Base-by-base conservation (phyloP, 2,888 invertebrate species). In the Fragum fragum region DNA sequence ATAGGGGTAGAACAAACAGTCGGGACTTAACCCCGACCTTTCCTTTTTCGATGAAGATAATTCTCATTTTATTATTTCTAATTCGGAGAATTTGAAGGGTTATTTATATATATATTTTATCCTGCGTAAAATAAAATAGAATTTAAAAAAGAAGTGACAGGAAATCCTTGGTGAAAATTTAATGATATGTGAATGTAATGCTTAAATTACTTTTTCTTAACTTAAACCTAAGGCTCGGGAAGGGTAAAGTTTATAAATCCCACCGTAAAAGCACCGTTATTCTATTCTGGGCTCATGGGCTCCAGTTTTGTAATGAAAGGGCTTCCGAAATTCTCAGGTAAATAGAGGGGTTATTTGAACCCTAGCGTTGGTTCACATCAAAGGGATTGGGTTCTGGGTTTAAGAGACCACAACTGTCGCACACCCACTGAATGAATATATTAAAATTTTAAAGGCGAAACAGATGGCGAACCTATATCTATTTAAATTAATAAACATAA, bases 201-300 rank as follows among this genome's bases (percentile, higher is more conserved):
- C 7, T 14, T 39, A 14, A 39, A 14, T 6, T 14, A 14, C 14
- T 39, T 39, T 39, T 39, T 9, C 14, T 39, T 39, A 14, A 39
- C 39, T 6, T 39, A 6, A 39, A 14, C 14, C 3, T n/a, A 47
- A 47, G 32, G 3, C 9, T 36, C 32, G 32, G 32, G 9, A 36
- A 36, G 9, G 32, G 32, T 6, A 47, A 32, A 1, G 32, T 26
- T 66, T n/a, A n/a, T 18, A 39, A 26, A 11, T 26, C 16, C 21
- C 42, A 66, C 42, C 42, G 42, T 42, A 66, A 66, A 66, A 66
- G n/a, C 66, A 66, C 66, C 66, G 66, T 66, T 66, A 66, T 66
- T 42, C 26, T 39, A 16, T 23, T 36, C 66, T 42, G 66, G 11
- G 16, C 66, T 36, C 42, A 1, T 32, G 32, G 9, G 29, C 26